Evolutionary conservation across 2,797 vertebrate species (phyloP).

Genomic region (Takifugu rubripes): DNA sequence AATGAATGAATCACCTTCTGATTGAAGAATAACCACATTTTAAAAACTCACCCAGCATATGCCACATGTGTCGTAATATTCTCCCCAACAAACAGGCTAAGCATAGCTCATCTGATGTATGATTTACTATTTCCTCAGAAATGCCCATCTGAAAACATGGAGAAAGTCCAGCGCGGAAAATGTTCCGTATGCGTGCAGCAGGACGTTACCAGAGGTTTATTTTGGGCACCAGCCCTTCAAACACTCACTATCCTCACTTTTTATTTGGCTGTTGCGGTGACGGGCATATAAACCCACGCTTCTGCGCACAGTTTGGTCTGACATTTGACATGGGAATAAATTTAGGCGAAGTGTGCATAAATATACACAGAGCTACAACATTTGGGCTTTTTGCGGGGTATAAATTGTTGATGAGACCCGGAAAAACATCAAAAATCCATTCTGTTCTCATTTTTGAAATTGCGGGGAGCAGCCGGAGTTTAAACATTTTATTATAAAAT

Average conservation of each 20-base stretch:
- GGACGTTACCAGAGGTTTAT: slow-evolving; percentile 15
- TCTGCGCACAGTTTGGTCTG: slow-evolving; percentile 10
- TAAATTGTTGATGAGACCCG: neutral
- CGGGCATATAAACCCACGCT: slow-evolving; percentile 27
- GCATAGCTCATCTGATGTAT: slow-evolving; percentile 1
- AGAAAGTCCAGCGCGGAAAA: slow-evolving; percentile 19
- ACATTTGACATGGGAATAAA: neutral
- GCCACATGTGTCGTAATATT: slow-evolving; percentile 6
- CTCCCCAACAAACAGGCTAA: neutral
- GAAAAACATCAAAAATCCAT: neutral
- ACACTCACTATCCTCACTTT: slow-evolving; percentile 26
- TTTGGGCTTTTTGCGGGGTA: neutral
- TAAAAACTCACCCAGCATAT: neutral
- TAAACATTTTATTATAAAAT: slow-evolving; percentile 34
- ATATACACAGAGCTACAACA: neutral
- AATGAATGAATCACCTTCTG: slow-evolving; percentile 22
- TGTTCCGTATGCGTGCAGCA: slow-evolving; percentile 7
- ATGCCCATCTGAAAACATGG: slow-evolving; percentile 1
- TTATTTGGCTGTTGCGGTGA: slow-evolving; percentile 24
- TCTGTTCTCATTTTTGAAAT: slow-evolving; percentile 10
- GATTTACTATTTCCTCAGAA: neutral
- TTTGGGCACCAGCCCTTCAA: slow-evolving; percentile 10
- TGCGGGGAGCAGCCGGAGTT: slow-evolving; percentile 5
- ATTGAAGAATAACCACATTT: neutral
- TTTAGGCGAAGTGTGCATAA: neutral